These are phyloP conservation scores for Agriopis aurantiaria DNA, from an alignment of 2,888 invertebrate genomes.

Conservation along the genomic window DNA sequence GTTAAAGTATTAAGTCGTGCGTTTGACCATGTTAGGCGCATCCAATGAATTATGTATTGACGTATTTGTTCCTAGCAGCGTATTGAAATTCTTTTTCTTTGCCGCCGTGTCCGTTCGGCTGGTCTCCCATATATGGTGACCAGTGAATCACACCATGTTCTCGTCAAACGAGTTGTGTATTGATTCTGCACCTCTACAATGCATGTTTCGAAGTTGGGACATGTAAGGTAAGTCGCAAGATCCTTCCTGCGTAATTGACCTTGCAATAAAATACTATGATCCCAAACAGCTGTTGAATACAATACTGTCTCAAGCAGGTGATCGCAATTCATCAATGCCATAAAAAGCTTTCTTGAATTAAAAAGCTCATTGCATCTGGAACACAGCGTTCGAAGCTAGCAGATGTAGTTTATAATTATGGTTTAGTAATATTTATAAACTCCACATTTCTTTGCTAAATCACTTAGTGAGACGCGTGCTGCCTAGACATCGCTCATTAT, in stretches of 20 bases:
- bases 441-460: constrained; percentile 8
- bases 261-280: constrained; percentile 25
- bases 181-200: constrained; percentile 42
- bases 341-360: constrained; percentile 33
- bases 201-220: constrained; percentile 34
- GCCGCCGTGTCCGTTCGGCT: constrained; percentile 54
- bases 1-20: constrained; percentile 59
- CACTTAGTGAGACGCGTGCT: constrained; percentile 6
- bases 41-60: constrained; percentile 69
- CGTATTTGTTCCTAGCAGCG: constrained; percentile 56
- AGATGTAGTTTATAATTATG: constrained; percentile 26
- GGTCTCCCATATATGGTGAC: constrained; percentile 65
- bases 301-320: constrained; percentile 36
- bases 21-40: constrained; percentile 67
- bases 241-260: constrained; percentile 37
- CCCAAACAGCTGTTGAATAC: constrained; percentile 38
- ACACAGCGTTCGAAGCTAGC: constrained; percentile 17
- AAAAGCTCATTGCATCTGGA: constrained; percentile 20
- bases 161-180: constrained; percentile 54
- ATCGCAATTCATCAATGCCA: constrained; percentile 28
- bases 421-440: constrained; percentile 15
- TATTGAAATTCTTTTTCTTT: constrained; percentile 62
- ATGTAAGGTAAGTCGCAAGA: constrained; percentile 5
- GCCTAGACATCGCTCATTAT: constrained; percentile 24
- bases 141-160: constrained; percentile 67